Evolutionary conservation across 2,797 vertebrate species (phyloP).

Genomic region (Oreochromis grahami): DNA sequence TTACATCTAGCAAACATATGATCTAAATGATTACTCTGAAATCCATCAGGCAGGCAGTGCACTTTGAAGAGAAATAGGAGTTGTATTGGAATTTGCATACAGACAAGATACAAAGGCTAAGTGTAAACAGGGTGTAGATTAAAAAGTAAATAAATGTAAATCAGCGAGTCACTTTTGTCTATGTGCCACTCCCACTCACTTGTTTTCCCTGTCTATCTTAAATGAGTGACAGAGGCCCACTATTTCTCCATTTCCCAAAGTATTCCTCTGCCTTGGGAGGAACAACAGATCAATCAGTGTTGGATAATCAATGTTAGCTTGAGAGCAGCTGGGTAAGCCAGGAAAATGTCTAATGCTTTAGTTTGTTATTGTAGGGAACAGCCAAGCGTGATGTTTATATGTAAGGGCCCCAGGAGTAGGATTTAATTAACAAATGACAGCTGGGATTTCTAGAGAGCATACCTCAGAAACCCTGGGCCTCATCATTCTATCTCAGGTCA

Average conservation of each 20-base stretch:
- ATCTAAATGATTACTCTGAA: neutral
- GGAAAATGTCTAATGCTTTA: slow-evolving; percentile 31
- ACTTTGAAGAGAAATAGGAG: neutral
- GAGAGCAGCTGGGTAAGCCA: slow-evolving; percentile 38
- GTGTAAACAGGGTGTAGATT: neutral
- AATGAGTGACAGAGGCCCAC: neutral
- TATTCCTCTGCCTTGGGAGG: slow-evolving; percentile 6
- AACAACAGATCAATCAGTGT: slow-evolving; percentile 53
- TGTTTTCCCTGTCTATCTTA: neutral
- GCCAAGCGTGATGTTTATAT: slow-evolving; percentile 52
- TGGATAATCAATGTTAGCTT: slow-evolving; percentile 32
- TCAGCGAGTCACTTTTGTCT: slow-evolving; percentile 1
- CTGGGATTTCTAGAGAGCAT: slow-evolving; percentile 46
- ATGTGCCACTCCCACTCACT: neutral
- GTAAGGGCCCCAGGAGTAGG: slow-evolving; percentile 52
- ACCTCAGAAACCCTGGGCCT: slow-evolving; percentile 37
- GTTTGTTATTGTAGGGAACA: slow-evolving; percentile 58
- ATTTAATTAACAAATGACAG: slow-evolving; percentile 62
- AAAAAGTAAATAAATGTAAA: neutral
- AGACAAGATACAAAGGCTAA: neutral
- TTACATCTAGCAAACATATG: slow-evolving; percentile 14
- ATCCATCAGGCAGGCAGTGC: neutral
- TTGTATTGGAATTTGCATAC: neutral
- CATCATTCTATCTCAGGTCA: slow-evolving; percentile 40
- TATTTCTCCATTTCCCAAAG: slow-evolving; percentile 19